Base-by-base conservation (phyloP, 92 coral and sea anemone genomes). In the Pocillopora grandis region DNA sequence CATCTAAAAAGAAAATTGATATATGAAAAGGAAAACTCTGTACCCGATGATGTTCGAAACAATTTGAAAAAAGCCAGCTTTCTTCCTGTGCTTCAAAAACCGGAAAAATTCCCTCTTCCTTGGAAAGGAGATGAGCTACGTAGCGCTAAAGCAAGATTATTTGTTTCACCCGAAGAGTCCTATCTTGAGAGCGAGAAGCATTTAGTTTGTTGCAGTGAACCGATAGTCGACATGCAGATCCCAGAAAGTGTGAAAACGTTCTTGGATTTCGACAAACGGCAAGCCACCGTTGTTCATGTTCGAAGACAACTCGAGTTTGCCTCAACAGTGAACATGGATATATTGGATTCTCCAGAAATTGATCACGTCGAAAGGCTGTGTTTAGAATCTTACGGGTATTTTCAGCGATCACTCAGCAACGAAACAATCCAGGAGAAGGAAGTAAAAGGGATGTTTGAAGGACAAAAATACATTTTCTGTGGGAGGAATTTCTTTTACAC, bases 201-300 rank as follows among this genome's bases (percentile, higher is more conserved):
- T 72, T 78, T 95, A 48, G 96, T 92, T 60, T 86, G 93, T 49
- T 88, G 85, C n/a, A 81, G 89, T 18, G 89, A 83, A 58, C 94
- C 91, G 52, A 65, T 95, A 27, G 89, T 87, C 9, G 81, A 85
- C 75, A 27, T 90, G 17, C 5, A 0, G 0, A 36, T 73, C 16
- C 37, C 83, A 27, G 0, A 17, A 18, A 20, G n/a, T 0, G 65
- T 89, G 9, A 48, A 58, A 35, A 33, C 8, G 27, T 64, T 90
- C 61, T 35, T 91, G 31, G 23, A 72, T n/a, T 57, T 88, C 37
- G 78, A 71, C 10, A 27, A 27, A n/a, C 66, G 88, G 27, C 77
- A 64, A 2, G 86, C 31, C 16, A 77, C 82, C 3, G 21, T 60
- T 2, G 27, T 15, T 10, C 72, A 73, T 23, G 89, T 88, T 33